Evolutionary conservation across 2,797 vertebrate species (phyloP), one percentile per base, ranked within the genome.

Genomic region (Hybognathus amarus): DNA sequence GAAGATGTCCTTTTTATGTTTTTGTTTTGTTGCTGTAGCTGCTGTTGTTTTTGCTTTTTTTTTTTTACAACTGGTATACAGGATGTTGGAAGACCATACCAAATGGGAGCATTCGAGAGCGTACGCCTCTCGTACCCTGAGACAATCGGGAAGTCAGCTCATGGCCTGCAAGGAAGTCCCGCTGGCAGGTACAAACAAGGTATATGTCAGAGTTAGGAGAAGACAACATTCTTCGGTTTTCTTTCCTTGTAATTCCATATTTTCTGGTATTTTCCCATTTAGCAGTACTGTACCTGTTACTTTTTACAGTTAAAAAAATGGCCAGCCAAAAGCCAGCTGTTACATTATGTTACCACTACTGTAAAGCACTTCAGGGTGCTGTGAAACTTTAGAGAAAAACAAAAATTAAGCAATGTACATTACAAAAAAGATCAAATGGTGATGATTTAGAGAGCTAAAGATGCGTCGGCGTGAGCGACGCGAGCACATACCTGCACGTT

Each of bases 181-280:
- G 97, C 98, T 99, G 98, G 98, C 98, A 97, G 98, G 98, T 99
- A 99, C 98, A 99, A 99, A 99, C 98, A 99, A 99, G 98, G 98
- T 98, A 99, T 98, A 96, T 96, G 96, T 99, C 97, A 99, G 97
- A 99, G 97, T 99, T 98, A 99, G 98, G 97, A 99, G 96, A 97
- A 99, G 96, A 97, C 97, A 99, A 97, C 96, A 98, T 91, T 94
- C 93, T 95, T 95, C 91, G 89, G 96, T 95, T 94, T 94, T 92
- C 89, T 96, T 97, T 96, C 92, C 94, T 96, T 97, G 96, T 93
- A 97, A 97, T 96, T 99, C 97, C 97, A 97, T 97, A 97, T 97
- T 96, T 98, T 97, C 85, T 94, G 91, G 97, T 96, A 97, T 5
- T 59, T 59, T 59, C 96, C 97, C 97, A 97, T 93, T 97, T 97